A percentile compares a stretch with the other conserved stretches of the same genome.
These are phyloP conservation scores for Aphrocallistes beatrix DNA, from an alignment of 37 sponge, comb jelly and placozoan genomes.

Conservation along the genomic window DNA sequence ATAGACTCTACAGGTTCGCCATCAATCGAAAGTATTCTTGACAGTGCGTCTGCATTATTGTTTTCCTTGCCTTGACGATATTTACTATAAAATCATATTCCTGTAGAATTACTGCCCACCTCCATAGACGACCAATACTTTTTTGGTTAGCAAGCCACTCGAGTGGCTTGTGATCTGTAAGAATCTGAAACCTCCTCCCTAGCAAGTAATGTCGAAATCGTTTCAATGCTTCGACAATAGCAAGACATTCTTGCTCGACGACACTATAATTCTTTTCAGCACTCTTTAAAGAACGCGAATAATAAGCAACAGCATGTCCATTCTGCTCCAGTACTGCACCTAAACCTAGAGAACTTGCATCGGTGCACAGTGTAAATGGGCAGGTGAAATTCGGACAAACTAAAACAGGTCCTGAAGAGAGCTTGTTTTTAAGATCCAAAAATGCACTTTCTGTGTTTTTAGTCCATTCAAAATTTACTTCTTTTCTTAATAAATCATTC, in stretches of 20 bases:
- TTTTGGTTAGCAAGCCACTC: constrained; percentile 19
- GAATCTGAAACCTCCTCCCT: not conserved
- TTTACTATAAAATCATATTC: not conserved
- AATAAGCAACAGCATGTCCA: constrained; percentile 8
- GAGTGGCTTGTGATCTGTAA: constrained; percentile 3
- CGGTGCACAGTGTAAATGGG: constrained; percentile 14
- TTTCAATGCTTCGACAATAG: constrained; percentile 10
- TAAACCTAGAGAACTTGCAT: constrained; percentile 20
- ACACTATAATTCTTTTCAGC: constrained; percentile 16
- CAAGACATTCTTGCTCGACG: constrained; percentile 20
- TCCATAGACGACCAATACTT: not conserved
- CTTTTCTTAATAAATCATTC: not conserved
- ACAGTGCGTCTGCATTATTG: constrained; percentile 17
- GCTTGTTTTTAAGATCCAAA: not conserved
- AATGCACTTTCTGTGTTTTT: not conserved
- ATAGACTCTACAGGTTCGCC: no score
- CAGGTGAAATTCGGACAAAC: constrained; percentile 18
- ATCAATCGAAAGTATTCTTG: not conserved
- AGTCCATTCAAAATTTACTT: not conserved
- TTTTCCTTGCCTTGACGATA: constrained; percentile 18
- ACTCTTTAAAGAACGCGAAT: not conserved
- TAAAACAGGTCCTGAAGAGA: constrained; percentile 21
- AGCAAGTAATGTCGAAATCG: constrained; percentile 20
- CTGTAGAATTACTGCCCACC: constrained; percentile 19
- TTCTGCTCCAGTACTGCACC: constrained; percentile 22